Evolutionary conservation across 2,888 invertebrate species (phyloP).

Genomic region (Oscheius onirici): DNA sequence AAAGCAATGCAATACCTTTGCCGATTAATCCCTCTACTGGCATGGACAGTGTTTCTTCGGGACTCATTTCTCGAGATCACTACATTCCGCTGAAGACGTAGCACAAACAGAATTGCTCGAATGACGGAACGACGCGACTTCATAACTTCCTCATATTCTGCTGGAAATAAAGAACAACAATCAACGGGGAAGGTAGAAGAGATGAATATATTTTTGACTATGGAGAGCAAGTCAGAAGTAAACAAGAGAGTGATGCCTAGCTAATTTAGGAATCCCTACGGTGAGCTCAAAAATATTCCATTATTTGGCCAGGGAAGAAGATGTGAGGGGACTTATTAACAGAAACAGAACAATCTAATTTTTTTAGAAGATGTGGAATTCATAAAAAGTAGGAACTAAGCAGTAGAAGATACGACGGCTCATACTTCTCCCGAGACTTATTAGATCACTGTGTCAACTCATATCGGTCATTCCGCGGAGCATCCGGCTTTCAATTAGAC

Average conservation of each 20-base stretch:
- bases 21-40: background rate
- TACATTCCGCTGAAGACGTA: constrained; percentile 61
- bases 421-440: constrained; percentile 14
- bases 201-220: constrained; percentile 8
- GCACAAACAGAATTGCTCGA: constrained; percentile 65
- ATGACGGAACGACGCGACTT: constrained; percentile 59
- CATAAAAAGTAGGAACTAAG: background rate
- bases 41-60: constrained; percentile 41
- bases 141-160: constrained; percentile 38
- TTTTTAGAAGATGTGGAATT: background rate
- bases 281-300: constrained; percentile 6
- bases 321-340: background rate
- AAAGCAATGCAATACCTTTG: background rate
- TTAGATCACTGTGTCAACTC: constrained; percentile 33
- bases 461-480: constrained; percentile 30
- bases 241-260: background rate
- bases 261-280: constrained; percentile 9
- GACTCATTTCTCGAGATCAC: constrained; percentile 48
- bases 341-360: background rate
- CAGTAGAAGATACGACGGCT: constrained; percentile 4
- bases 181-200: too few species aligned
- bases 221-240: background rate
- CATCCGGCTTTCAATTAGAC: constrained; percentile 30
- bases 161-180: background rate
- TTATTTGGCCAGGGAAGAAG: background rate